A percentile compares a stretch with the other conserved stretches of the same genome.
phyloP scores from a whole-genome alignment of 1,140 invertebrate species.

The Caenorhabditis elegans region DNA sequence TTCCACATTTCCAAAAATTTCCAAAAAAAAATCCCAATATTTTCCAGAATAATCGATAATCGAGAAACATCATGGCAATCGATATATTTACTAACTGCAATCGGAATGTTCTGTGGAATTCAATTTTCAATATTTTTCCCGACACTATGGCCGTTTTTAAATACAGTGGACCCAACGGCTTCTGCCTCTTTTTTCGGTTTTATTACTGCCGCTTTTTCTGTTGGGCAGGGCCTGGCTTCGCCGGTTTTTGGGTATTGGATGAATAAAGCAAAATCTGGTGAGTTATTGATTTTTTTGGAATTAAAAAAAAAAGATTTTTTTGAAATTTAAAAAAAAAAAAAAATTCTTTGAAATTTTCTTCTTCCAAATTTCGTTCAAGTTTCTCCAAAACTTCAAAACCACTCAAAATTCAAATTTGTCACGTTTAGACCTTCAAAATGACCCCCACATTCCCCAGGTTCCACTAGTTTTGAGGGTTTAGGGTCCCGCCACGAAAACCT shows the following conservation, averaged over 20 bases:
- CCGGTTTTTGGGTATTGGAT: conserved; percentile 40
- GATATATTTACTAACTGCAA: conserved; percentile 28
- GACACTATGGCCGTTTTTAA: conserved; percentile 33
- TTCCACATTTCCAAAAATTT: too few species aligned
- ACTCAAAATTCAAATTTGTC: background rate
- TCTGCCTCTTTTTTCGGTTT: conserved; percentile 33
- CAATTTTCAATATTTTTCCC: conserved; percentile 40
- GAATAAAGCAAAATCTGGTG: conserved; percentile 9
- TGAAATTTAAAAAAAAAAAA: background rate
- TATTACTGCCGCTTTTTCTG: conserved; percentile 35
- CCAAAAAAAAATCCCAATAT: too few species aligned
- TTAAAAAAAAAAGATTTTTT: background rate
- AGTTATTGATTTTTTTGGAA: too few species aligned
- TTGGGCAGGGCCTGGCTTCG: conserved; percentile 19
- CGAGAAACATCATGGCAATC: conserved; percentile 23
- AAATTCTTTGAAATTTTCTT: background rate
- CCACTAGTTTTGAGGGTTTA: too few species aligned
- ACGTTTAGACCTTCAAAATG: background rate
- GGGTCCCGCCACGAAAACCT: too few species aligned
- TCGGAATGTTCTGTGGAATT: conserved; percentile 36
- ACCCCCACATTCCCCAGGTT: too few species aligned
- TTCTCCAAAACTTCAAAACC: too few species aligned
- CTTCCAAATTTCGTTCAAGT: too few species aligned
- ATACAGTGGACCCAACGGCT: conserved; percentile 31
- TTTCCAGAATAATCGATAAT: background rate